Evolutionary conservation across 1,140 invertebrate genomes (phyloP).

Genomic region (Lanistes nyassanus): DNA sequence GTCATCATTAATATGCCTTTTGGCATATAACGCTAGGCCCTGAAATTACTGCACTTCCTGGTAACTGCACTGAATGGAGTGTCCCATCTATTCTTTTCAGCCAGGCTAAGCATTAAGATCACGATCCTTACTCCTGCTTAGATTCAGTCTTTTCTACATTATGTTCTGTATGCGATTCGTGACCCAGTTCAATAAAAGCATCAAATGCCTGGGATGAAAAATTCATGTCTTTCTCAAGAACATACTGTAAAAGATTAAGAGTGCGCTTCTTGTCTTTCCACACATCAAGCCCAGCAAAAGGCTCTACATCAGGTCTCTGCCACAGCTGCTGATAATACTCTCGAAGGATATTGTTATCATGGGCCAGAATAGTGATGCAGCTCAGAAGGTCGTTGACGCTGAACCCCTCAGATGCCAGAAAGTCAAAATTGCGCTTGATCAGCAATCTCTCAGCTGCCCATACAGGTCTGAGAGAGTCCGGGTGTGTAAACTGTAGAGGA

Average conservation of each 20-base stretch:
- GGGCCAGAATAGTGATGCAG: constrained; percentile 9
- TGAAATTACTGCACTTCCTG: no score
- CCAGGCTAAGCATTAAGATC: no score
- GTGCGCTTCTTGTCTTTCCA: constrained; percentile 5
- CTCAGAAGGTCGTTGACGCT: not conserved
- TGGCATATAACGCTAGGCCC: no score
- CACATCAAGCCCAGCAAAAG: not conserved
- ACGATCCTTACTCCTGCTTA: no score
- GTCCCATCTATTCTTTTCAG: no score
- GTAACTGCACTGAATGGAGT: no score
- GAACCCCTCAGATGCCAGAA: constrained; percentile 14
- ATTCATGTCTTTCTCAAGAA: constrained; percentile 24
- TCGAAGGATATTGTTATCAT: constrained; percentile 3
- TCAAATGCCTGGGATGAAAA: not conserved
- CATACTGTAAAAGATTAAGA: constrained; percentile 13
- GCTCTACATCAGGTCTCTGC: constrained; percentile 7
- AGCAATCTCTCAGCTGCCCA: constrained; percentile 4
- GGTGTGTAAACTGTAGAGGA: not conserved
- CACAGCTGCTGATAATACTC: constrained; percentile 6
- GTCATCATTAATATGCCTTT: no score
- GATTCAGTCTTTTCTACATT: not conserved
- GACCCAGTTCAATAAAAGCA: constrained; percentile 3
- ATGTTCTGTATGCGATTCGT: not conserved
- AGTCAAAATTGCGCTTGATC: constrained; percentile 19
- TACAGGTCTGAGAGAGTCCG: not conserved